Conservation (phyloP, 2,888 invertebrate genomes). For the Apamea anceps region DNA sequence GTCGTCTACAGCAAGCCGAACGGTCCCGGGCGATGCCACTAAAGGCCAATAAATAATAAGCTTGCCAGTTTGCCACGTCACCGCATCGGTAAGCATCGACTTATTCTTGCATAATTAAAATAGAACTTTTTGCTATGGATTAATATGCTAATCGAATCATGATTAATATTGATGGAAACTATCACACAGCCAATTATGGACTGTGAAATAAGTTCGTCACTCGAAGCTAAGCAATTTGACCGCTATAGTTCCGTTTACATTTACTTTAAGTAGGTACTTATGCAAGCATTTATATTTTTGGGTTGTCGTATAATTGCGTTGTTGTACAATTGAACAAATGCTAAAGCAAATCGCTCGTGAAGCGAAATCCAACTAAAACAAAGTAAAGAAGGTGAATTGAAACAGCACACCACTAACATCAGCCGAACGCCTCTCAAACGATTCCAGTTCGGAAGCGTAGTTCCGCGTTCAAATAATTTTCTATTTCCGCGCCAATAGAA, state of each 20-base stretch:
- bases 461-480: constrained; percentile 68
- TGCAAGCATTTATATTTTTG: background rate
- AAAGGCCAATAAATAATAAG: constrained; percentile 62
- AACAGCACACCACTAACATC: constrained; percentile 45
- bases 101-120: constrained; percentile 50
- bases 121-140: constrained; percentile 27
- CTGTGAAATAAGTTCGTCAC: background rate
- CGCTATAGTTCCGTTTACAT: background rate
- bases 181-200: constrained; percentile 3
- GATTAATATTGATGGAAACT: constrained; percentile 28
- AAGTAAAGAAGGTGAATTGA: constrained; percentile 39
- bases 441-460: constrained; percentile 62
- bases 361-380: constrained; percentile 36
- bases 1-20: constrained; percentile 34
- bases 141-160: constrained; percentile 29
- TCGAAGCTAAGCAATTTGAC: background rate
- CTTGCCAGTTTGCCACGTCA: constrained; percentile 56
- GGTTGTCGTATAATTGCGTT: background rate
- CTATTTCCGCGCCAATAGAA: constrained; percentile 62
- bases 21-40: constrained; percentile 33
- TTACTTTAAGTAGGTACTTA: background rate
- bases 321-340: constrained; percentile 14
- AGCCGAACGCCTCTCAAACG: constrained; percentile 68
- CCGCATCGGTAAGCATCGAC: constrained; percentile 39
- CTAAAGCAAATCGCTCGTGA: background rate